Conservation (phyloP, 2,888 invertebrate species). For the Caradrina clavipalpis region DNA sequence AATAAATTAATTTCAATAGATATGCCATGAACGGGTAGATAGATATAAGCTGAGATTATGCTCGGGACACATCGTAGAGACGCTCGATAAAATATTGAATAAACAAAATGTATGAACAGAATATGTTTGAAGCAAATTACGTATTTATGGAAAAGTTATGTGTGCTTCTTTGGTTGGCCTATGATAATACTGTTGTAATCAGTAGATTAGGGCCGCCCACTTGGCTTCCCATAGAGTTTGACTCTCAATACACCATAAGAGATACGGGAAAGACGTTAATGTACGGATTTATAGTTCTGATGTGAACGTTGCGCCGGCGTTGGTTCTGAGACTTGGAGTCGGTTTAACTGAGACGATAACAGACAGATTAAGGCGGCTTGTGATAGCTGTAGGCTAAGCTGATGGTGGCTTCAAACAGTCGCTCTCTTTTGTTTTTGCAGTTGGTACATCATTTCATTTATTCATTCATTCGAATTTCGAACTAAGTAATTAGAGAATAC, state of each 20-base stretch:
- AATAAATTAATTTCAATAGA: slow-evolving; percentile 74
- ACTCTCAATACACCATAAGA: slow-evolving; percentile 60
- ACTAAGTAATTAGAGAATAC: too few species aligned
- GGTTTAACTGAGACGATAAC: slow-evolving; percentile 50
- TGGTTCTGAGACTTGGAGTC: slow-evolving; percentile 40
- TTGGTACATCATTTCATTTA: too few species aligned
- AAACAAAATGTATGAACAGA: slow-evolving; percentile 81
- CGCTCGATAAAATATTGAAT: slow-evolving; percentile 80
- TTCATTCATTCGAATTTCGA: too few species aligned
- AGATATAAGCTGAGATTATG: slow-evolving; percentile 73
- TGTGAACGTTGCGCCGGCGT: slow-evolving; percentile 47
- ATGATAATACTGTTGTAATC: slow-evolving; percentile 86
- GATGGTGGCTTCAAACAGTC: slow-evolving; percentile 16
- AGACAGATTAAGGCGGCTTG: slow-evolving; percentile 40
- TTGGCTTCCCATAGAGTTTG: slow-evolving; percentile 72
- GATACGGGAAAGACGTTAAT: slow-evolving; percentile 63
- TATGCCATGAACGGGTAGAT: slow-evolving; percentile 50
- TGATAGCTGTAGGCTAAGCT: slow-evolving; percentile 42
- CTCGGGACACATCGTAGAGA: slow-evolving; percentile 68
- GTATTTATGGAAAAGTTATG: slow-evolving; percentile 83
- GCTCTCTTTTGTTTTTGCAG: too few species aligned
- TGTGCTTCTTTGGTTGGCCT: slow-evolving; percentile 76
- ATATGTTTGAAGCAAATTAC: slow-evolving; percentile 82
- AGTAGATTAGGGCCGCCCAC: slow-evolving; percentile 85
- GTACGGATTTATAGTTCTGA: slow-evolving; percentile 64